These are phyloP conservation scores for Aptenodytes forsteri DNA, from an alignment of 2,113 vertebrate species.

Conservation along the genomic window DNA sequence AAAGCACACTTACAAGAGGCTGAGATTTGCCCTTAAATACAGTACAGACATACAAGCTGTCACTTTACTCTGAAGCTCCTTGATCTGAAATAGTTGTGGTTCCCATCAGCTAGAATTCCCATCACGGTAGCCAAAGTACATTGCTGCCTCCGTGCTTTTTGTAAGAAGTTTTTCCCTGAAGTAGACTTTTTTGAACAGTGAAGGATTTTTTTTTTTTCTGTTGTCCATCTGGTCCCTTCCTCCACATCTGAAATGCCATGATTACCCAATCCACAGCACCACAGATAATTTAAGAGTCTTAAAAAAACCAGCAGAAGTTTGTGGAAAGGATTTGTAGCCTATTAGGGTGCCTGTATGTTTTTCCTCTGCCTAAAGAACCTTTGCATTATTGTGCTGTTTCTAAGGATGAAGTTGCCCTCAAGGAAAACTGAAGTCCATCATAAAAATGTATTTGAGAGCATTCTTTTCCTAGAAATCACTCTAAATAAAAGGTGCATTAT, in stretches of 20 bases:
- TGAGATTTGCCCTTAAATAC: neutral
- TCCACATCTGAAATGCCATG: conserved; percentile 21
- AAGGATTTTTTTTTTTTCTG: neutral
- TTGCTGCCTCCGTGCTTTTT: neutral
- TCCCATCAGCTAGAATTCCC: conserved; percentile 1
- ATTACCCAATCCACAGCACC: conserved; percentile 21
- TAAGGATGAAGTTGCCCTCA: neutral
- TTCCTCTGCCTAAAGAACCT: neutral
- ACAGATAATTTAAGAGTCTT: conserved; percentile 29
- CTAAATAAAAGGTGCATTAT: neutral
- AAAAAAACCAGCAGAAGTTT: neutral
- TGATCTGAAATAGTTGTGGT: conserved; percentile 28
- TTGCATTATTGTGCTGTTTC: neutral
- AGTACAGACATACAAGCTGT: neutral
- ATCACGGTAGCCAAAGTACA: neutral
- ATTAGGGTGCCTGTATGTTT: neutral
- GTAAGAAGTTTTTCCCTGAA: neutral
- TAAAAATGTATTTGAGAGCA: neutral
- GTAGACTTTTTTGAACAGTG: neutral
- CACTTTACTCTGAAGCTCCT: neutral
- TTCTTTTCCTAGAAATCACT: neutral
- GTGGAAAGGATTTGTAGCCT: conserved; percentile 18
- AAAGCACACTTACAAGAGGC: neutral
- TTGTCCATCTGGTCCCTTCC: conserved; percentile 15
- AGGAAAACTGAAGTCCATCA: neutral